phyloP scores from a whole-genome alignment of 2,888 invertebrate species.

The Scaptomyza cyrtandrae region DNA sequence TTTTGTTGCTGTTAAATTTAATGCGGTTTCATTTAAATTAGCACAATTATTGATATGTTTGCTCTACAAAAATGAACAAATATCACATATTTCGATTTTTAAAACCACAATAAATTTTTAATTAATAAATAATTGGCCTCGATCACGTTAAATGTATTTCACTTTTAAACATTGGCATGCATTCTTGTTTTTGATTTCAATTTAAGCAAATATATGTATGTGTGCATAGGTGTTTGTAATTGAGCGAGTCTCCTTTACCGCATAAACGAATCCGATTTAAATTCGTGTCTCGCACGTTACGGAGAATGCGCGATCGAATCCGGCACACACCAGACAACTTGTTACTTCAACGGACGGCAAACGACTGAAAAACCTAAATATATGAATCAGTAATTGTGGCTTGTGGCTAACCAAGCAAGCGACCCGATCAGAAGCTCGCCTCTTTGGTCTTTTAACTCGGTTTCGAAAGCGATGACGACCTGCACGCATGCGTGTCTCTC shows the following conservation, averaged over 20 bases:
- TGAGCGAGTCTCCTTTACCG: constrained; percentile 59
- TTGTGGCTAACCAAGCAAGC: constrained; percentile 40
- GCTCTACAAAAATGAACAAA: constrained; percentile 21
- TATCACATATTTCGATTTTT: constrained; percentile 11
- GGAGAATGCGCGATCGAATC: constrained; percentile 38
- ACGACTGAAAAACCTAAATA: constrained; percentile 44
- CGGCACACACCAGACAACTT: constrained; percentile 40
- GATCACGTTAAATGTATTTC: constrained; percentile 41
- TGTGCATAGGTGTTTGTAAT: constrained; percentile 28
- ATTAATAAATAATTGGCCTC: constrained; percentile 44
- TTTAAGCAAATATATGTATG: constrained; percentile 13
- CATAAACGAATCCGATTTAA: constrained; percentile 37
- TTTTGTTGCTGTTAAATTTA: constrained; percentile 27
- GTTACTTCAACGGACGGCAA: constrained; percentile 59
- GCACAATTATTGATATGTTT: constrained; percentile 18
- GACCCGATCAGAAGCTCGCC: constrained; percentile 45
- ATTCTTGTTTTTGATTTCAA: constrained; percentile 43
- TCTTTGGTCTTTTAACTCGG: constrained; percentile 55
- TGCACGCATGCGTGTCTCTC: constrained; percentile 23
- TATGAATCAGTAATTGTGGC: constrained; percentile 53
- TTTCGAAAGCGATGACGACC: constrained; percentile 61
- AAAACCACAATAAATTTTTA: constrained; percentile 3
- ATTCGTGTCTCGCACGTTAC: constrained; percentile 23
- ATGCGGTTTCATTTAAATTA: constrained; percentile 46
- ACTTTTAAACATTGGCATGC: constrained; percentile 59